phyloP scores from a whole-genome alignment of 2,888 invertebrate genomes.

The Papilio demoleus region DNA sequence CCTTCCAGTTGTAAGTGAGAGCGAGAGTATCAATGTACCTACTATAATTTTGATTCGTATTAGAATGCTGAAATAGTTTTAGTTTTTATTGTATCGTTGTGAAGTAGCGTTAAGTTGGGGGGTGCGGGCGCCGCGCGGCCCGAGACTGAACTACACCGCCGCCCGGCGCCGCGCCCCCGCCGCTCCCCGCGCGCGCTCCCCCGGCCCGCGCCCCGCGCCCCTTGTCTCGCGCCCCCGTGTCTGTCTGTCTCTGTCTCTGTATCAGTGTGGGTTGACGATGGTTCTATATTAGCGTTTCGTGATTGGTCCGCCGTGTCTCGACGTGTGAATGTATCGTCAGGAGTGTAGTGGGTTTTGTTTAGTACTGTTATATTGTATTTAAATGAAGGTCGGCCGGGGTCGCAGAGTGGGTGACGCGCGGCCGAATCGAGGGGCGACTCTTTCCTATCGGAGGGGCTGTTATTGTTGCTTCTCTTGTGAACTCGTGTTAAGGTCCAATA shows the following conservation, averaged over 20 bases:
- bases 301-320: too few species aligned
- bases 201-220: conserved; percentile 63
- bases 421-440: conserved; percentile 17
- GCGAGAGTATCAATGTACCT: conserved; percentile 60
- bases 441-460: conserved; percentile 65
- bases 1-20: conserved; percentile 71
- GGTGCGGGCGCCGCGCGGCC: conserved; percentile 69
- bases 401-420: not conserved
- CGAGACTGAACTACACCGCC: conserved; percentile 80
- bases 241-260: too few species aligned
- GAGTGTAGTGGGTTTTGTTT: conserved; percentile 63
- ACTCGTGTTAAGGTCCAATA: conserved; percentile 63
- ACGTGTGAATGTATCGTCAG: conserved; percentile 73
- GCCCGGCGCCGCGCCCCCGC: conserved; percentile 66
- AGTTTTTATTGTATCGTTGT: conserved; percentile 81
- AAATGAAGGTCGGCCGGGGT: conserved; percentile 11
- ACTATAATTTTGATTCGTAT: conserved; percentile 69
- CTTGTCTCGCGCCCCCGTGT: conserved; percentile 72
- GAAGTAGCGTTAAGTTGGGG: conserved; percentile 78
- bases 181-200: too few species aligned
- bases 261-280: conserved; percentile 61
- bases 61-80: conserved; percentile 80
- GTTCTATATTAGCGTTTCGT: conserved; percentile 69
- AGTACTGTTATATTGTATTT: conserved; percentile 8
- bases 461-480: conserved; percentile 68